Conservation (phyloP, 2,113 vertebrate genomes). For the Charadrius vociferus region DNA sequence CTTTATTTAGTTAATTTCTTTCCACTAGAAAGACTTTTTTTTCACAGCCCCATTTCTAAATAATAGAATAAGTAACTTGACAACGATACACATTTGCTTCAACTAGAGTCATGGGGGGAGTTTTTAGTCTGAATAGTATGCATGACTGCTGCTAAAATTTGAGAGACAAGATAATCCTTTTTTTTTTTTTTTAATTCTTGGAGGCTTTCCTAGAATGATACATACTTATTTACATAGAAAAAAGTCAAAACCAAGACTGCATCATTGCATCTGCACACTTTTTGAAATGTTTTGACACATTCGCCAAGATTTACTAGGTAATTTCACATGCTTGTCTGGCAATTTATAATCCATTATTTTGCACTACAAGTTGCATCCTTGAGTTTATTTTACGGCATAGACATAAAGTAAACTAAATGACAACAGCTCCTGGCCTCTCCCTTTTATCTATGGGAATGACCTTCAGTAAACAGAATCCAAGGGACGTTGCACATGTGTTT, state of each 20-base stretch:
- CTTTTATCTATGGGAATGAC: constrained; percentile 27
- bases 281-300: constrained; percentile 47
- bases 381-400: constrained; percentile 40
- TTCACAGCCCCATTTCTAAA: not conserved
- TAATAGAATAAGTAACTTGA: not conserved
- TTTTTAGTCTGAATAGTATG: not conserved
- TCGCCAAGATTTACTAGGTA: constrained; percentile 26
- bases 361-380: constrained; percentile 13
- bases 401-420: constrained; percentile 23
- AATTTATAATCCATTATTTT: constrained; percentile 51
- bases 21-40: not conserved
- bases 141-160: not conserved
- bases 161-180: not conserved
- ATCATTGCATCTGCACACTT: not conserved
- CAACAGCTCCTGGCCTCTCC: not conserved
- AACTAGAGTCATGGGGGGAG: not conserved
- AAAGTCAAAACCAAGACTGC: not conserved
- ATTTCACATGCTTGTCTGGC: constrained; percentile 16
- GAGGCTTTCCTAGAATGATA: not conserved
- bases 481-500: not conserved
- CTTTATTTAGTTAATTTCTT: not conserved
- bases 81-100: not conserved
- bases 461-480: constrained; percentile 18
- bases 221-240: not conserved
- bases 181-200: not conserved